These are phyloP conservation scores for Lepidurus couesii DNA, from an alignment of 1,140 invertebrate genomes.

Conservation along the genomic window DNA sequence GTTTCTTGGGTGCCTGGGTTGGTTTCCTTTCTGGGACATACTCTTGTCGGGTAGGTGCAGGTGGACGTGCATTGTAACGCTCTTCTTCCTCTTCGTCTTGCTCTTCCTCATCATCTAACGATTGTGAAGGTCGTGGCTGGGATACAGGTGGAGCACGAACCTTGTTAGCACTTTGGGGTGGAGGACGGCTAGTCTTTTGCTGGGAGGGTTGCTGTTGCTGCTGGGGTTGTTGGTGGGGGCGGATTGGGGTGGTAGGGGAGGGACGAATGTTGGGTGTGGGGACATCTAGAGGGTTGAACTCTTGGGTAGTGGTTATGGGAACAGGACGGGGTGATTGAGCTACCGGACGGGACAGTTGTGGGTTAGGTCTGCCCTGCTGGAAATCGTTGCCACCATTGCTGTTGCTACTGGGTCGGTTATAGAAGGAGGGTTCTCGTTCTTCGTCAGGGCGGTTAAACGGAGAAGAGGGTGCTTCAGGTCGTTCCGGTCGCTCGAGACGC, in stretches of 20 bases:
- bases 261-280: slow-evolving; percentile 1
- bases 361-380: neutral
- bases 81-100: neutral
- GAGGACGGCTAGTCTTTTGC: neutral
- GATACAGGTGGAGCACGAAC: neutral
- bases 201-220: neutral
- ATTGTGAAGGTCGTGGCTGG: neutral
- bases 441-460: neutral
- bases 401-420: neutral
- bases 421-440: neutral
- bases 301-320: neutral
- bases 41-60: neutral
- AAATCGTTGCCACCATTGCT: neutral
- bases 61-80: neutral
- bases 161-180: neutral
- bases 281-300: neutral
- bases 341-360: neutral
- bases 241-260: neutral
- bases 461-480: neutral
- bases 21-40: neutral
- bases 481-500: neutral
- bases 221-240: neutral
- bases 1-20: neutral
- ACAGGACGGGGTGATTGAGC: slow-evolving; percentile 16
- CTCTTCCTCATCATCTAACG: neutral